Evolutionary conservation across 1,140 invertebrate genomes (phyloP), one percentile per base, ranked within the genome.

Genomic region (Vanessa atalanta): DNA sequence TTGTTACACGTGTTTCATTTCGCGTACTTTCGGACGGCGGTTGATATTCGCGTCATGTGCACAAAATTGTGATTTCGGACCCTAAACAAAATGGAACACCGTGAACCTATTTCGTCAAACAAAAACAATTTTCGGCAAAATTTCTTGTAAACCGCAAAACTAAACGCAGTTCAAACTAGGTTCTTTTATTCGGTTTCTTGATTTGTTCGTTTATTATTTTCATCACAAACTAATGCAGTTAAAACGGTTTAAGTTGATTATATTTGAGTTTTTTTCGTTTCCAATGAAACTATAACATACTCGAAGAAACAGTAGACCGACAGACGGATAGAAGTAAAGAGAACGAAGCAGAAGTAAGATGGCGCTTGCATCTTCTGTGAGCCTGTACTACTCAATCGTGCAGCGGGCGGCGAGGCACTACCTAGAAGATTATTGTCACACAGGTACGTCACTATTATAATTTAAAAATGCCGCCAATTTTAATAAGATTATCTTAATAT

Each of bases 331-430:
- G 76, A 79, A 81, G 75, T 74, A 81, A 51, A 87, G 83, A 81
- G 87, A 80, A 87, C 9, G 72, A 78, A 83, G 79, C 86, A 75
- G 73, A 75, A 70, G 66, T 85, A 92, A 87, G 77, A 93, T 93
- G 93, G 92, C 92, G 83, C 87, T 93, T 50, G 92, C 92, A 73
- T 93, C 93, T 79, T 93, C 93, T 79, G 93, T 93, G 78, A 93
- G 93, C 84, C 81, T 93, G 63, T 93, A 93, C 83, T 93, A 93
- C 84, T 93, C 92, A 16, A 93, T 93, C 73, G 93, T 93, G 81
- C 93, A 93, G 83, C 87, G 92, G 66, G 93, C 93, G 26, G 93
- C 93, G 50, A 85, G 93, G 73, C 93, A 93, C 80, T 93, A 93
- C 68, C 73, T 93, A 65, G 93, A 93, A 88, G 93, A 93, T 79